phyloP scores from a whole-genome alignment of 2,113 vertebrate genomes.

The Potamarius usumacintae region DNA sequence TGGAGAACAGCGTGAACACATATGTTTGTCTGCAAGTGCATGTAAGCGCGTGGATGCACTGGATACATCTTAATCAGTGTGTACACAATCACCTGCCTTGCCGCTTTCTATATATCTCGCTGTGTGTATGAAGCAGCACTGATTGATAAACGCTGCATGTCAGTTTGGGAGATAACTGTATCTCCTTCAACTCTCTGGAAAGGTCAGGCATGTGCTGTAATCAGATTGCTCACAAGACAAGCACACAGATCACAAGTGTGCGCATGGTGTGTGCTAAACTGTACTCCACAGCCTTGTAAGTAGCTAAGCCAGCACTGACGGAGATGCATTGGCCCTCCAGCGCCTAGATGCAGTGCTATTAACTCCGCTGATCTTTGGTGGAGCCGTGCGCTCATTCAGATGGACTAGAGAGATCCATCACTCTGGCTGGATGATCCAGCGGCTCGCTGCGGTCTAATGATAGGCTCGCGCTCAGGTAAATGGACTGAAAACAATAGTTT shows the following conservation, averaged over 20 bases:
- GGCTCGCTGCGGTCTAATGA: constrained; percentile 42
- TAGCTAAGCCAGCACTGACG: constrained; percentile 62
- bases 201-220: constrained; percentile 68
- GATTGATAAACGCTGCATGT: constrained; percentile 96
- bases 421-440: constrained; percentile 35
- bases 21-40: constrained; percentile 50
- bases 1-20: constrained; percentile 1
- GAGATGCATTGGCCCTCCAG: constrained; percentile 73
- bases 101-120: constrained; percentile 42
- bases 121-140: constrained; percentile 74
- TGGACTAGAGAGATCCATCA: constrained; percentile 57
- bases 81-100: constrained; percentile 1
- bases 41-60: neutral
- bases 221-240: constrained; percentile 86
- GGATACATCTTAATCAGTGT: constrained; percentile 40
- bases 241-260: constrained; percentile 68
- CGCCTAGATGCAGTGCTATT: constrained; percentile 71
- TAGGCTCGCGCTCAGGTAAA: constrained; percentile 49
- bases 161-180: constrained; percentile 91
- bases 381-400: constrained; percentile 48
- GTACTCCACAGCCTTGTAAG: constrained; percentile 55
- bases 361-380: constrained; percentile 63
- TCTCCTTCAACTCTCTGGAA: constrained; percentile 61
- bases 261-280: constrained; percentile 43
- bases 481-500: constrained; percentile 54